Conservation (phyloP, 2,888 invertebrate species). For the Agriopis aurantiaria region DNA sequence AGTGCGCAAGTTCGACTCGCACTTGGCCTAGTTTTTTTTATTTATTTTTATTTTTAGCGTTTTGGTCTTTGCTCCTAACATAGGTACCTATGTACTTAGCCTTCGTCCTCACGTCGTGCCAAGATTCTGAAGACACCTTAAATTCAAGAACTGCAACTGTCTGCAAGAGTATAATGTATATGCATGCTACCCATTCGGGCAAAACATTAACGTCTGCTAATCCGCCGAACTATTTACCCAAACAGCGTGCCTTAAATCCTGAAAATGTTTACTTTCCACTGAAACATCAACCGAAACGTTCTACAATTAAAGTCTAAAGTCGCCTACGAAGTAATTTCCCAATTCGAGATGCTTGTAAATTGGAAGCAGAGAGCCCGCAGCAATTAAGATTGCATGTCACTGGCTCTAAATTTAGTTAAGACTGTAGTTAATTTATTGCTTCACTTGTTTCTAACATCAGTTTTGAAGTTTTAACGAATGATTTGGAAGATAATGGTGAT, state of each 20-base stretch:
- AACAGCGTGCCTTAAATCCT: constrained; percentile 31
- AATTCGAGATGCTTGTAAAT: constrained; percentile 65
- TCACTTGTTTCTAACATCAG: constrained; percentile 55
- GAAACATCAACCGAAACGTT: constrained; percentile 42
- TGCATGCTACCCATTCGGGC: not conserved
- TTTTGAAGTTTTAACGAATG: constrained; percentile 48
- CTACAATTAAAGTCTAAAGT: constrained; percentile 46
- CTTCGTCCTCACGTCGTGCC: too few relatives aligned
- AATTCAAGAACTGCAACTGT: too few relatives aligned
- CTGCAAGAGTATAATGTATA: too few relatives aligned
- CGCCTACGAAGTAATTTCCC: constrained; percentile 32
- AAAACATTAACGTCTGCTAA: constrained; percentile 34
- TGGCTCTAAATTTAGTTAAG: constrained; percentile 70
- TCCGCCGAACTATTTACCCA: constrained; percentile 45
- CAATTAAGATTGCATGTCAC: constrained; percentile 80
- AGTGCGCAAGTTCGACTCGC: too few relatives aligned
- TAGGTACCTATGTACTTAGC: too few relatives aligned
- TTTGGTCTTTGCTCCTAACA: too few relatives aligned
- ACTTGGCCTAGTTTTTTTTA: too few relatives aligned
- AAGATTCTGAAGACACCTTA: too few relatives aligned
- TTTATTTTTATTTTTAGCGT: too few relatives aligned
- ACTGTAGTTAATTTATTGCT: constrained; percentile 69
- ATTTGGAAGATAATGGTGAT: not conserved
- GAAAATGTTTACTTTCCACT: constrained; percentile 37
- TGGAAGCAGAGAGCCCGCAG: constrained; percentile 64